Evolutionary conservation across 2,113 vertebrate species (phyloP).

Genomic region (Neodontobutis hainanensis): DNA sequence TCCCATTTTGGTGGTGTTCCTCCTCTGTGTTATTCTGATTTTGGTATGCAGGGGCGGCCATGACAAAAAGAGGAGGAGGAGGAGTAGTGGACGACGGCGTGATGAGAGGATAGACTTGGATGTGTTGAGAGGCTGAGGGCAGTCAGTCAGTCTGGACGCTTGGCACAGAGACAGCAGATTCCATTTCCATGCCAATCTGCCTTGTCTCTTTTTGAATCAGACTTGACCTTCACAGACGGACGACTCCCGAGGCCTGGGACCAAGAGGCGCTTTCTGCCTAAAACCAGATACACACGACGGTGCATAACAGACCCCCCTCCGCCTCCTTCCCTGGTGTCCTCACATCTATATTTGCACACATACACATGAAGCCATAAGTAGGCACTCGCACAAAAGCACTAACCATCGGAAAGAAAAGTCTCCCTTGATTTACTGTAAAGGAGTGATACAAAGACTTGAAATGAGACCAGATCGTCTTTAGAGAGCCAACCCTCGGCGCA

Average conservation of each 20-base stretch:
- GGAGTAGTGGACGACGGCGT: conserved; percentile 49
- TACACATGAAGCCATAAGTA: conserved; percentile 18
- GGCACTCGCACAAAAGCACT: conserved; percentile 23
- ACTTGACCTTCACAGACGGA: conserved; percentile 79
- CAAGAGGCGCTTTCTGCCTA: conserved; percentile 60
- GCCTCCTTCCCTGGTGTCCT: conserved; percentile 7
- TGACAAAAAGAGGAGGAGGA: conserved; percentile 15
- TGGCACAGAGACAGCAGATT: conserved; percentile 78
- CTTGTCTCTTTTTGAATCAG: conserved; percentile 76
- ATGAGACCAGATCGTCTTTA: conserved; percentile 70
- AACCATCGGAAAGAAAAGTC: conserved; percentile 31
- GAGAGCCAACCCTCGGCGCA: conserved; percentile 74
- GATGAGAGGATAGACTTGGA: conserved; percentile 72
- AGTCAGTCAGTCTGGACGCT: conserved; percentile 75
- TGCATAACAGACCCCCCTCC: conserved; percentile 26
- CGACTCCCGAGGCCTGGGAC: conserved; percentile 71
- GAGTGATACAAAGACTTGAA: conserved; percentile 72
- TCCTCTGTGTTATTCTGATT: conserved; percentile 46
- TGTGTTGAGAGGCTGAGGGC: conserved; percentile 76
- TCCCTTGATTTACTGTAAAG: conserved; percentile 71
- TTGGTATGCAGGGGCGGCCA: conserved; percentile 67
- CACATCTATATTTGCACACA: conserved; percentile 41
- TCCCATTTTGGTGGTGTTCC: conserved; percentile 33
- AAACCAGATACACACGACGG: conserved; percentile 57
- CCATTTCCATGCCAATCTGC: conserved; percentile 80